phyloP scores from a whole-genome alignment of 2,113 vertebrate genomes.

The Hippoglossus stenolepis region DNA sequence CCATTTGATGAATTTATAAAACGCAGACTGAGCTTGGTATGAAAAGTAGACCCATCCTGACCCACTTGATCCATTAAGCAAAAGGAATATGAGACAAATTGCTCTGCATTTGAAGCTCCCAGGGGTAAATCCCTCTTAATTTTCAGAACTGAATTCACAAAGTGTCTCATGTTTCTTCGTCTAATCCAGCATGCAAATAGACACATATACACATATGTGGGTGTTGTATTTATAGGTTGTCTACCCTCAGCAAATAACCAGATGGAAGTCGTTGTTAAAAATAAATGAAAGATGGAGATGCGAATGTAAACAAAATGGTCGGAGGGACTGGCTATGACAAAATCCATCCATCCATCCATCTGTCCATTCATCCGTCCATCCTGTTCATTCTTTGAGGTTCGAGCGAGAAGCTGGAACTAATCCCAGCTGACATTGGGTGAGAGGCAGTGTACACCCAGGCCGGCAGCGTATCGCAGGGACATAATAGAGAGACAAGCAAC shows the following conservation, averaged over 20 bases:
- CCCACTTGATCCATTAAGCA: neutral
- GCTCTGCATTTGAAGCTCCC: neutral
- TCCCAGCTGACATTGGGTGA: too few relatives aligned
- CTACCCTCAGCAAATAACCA: neutral
- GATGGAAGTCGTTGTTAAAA: neutral
- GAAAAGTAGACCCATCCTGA: neutral
- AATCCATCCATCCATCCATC: neutral
- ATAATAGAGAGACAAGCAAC: too few relatives aligned
- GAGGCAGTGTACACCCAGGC: too few relatives aligned
- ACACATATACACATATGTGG: neutral
- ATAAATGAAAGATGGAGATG: neutral
- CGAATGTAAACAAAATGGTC: neutral
- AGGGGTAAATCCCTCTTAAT: neutral
- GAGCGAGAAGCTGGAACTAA: too few relatives aligned
- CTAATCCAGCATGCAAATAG: slow-evolving; percentile 10
- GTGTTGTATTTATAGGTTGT: slow-evolving; percentile 6
- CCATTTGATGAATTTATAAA: neutral
- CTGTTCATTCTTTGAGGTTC: too few relatives aligned
- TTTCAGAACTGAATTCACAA: neutral
- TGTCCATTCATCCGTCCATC: too few relatives aligned
- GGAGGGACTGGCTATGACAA: neutral
- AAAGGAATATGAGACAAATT: neutral
- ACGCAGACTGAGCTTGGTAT: neutral
- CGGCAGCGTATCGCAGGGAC: too few relatives aligned
- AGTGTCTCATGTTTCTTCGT: neutral